Percentiles rank a stretch among this genome's conserved stretches.
Conservation (phyloP, 2,888 invertebrate genomes). For the Nomada ferruginata region DNA sequence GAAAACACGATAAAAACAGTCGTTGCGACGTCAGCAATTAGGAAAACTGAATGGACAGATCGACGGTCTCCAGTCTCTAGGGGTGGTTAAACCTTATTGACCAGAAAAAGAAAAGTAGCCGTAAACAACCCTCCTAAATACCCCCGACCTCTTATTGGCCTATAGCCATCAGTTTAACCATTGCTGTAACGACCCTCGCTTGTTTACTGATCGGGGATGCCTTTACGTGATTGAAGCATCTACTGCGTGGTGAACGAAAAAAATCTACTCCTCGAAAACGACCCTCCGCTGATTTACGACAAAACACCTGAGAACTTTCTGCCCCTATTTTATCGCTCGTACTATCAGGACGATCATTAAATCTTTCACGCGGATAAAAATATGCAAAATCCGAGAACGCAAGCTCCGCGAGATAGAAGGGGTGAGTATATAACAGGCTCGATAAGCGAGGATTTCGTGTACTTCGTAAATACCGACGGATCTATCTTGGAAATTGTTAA, state of each 20-base stretch:
- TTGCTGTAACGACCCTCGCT: conserved; percentile 80
- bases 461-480: conserved; percentile 56
- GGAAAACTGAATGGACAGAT: conserved; percentile 69
- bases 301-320: conserved; percentile 15
- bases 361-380: neutral
- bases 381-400: neutral
- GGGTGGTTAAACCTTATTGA: conserved; percentile 76
- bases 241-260: conserved; percentile 53
- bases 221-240: conserved; percentile 70
- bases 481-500: conserved; percentile 65
- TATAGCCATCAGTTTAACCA: conserved; percentile 79
- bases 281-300: conserved; percentile 20
- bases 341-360: neutral
- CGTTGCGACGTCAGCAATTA: conserved; percentile 79
- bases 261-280: conserved; percentile 49
- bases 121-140: conserved; percentile 82
- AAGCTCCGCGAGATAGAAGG: neutral
- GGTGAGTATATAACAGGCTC: conserved; percentile 24
- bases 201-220: conserved; percentile 80
- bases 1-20: conserved; percentile 66
- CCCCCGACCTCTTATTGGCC: conserved; percentile 71
- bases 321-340: neutral
- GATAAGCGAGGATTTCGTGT: conserved; percentile 43
- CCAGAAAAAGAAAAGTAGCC: conserved; percentile 74
- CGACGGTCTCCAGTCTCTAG: conserved; percentile 67